Base-by-base conservation (phyloP, 1,140 invertebrate genomes). In the Wasmannia auropunctata region DNA sequence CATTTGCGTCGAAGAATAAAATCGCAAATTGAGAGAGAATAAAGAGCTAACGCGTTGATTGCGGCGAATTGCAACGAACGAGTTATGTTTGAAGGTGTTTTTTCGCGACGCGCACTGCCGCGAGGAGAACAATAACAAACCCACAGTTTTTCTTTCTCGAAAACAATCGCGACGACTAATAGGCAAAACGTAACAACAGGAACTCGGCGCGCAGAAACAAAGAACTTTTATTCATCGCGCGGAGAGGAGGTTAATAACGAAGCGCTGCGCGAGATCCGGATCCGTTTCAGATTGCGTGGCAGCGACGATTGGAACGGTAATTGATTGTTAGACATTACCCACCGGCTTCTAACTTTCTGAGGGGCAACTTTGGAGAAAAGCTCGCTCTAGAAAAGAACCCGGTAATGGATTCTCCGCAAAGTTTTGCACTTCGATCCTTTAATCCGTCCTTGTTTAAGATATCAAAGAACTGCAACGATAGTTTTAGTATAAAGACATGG, bases 81-180 rank as follows among this genome's bases (percentile, higher is more conserved):
- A n/a, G n/a, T n/a, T 8, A 22, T 37, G 28, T 51, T 70, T 43
- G n/a, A 81, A 56, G 11, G 25, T 40, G 63, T 56, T 72, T 81
- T 74, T 83, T 72, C 51, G 67, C 37, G 37, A 43, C 43, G 56
- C 16, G 16, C 22, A 7, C 22, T 56, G 37, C 22, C 25, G n/a
- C n/a, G 25, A 60, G 37, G 37, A 72, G 49, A 83, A 58, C 51
- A 83, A 83, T 54, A 72, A 58, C 37, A 28, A 46, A 60, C 4
- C 34, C n/a, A 58, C 51, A 83, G 63, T 74, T 81, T 70, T 56
- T 58, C 54, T 31, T 22, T 58, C 67, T 72, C 14, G 43, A 69
- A 77, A 83, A 83, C 79, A 83, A 83, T 83, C 67, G 51, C 34
- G 51, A 58, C 67, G 51, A 60, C 67, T 83, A 83, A 83, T 74